These are phyloP conservation scores for Phrynocephalus guinanensis DNA, from an alignment of 2,797 vertebrate genomes.

Conservation along the genomic window DNA sequence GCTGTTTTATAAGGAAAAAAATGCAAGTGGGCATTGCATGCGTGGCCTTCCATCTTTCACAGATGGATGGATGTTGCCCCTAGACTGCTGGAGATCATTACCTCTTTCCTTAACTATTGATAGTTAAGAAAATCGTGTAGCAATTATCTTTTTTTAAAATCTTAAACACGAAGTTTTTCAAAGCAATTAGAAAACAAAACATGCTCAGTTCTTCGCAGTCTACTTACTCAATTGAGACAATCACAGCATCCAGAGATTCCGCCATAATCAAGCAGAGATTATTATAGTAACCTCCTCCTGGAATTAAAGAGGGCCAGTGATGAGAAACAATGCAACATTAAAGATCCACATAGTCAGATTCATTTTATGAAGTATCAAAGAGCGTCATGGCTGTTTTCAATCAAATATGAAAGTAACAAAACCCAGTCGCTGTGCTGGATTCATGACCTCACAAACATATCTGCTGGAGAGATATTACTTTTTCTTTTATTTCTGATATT, in stretches of 20 bases:
- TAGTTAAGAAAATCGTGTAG: too few species aligned
- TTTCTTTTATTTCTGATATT: neutral
- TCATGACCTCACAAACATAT: neutral
- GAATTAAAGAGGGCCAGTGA: constrained; percentile 32
- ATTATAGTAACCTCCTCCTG: constrained; percentile 86
- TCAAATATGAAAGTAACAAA: constrained; percentile 29
- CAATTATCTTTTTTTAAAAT: neutral
- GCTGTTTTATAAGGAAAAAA: too few species aligned
- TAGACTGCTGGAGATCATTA: too few species aligned
- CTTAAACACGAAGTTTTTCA: neutral
- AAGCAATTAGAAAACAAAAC: neutral
- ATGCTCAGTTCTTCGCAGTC: constrained; percentile 8
- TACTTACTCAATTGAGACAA: constrained; percentile 95
- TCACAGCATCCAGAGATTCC: constrained; percentile 88
- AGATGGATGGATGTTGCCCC: too few species aligned
- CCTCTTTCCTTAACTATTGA: neutral
- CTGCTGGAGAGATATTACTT: neutral
- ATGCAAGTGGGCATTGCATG: too few species aligned
- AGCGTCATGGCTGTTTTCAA: neutral
- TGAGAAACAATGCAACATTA: neutral
- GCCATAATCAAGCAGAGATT: constrained; percentile 82
- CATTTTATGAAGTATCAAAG: neutral
- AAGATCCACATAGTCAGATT: neutral
- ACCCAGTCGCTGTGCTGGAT: neutral
- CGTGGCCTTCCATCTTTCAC: too few species aligned